Base-by-base conservation (phyloP, 2,113 vertebrate species). In the Corythornis cristatus region DNA sequence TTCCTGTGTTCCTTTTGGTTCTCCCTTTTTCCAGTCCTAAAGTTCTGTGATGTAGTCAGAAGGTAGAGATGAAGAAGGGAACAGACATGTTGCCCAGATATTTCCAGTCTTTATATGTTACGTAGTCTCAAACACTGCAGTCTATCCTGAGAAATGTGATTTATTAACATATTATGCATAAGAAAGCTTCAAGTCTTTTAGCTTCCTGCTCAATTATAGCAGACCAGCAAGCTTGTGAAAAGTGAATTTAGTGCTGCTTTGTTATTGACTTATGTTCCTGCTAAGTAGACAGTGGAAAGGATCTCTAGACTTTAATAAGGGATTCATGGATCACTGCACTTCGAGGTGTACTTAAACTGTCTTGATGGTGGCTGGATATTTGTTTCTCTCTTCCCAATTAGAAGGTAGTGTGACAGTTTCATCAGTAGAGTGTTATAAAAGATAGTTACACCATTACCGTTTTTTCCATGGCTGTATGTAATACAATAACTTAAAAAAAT, bases 271-370 rank as follows among this genome's bases (percentile, higher is more conserved):
- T 91, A 75, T 4, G 20, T 70, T 83, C 7, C 70, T 78, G 76
- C 43, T 81, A 86, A 93, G 85, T 4, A 77, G 86, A 76, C 0
- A 0, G 76, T 66, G 46, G 91, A 73, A 93, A 12, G 66, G 45
- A 62, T 95, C 86, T 83, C 67, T 29, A 2, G 46, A 81, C 73
- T 74, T 93, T 93, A 93, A 74, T 88, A 88, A 88, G 57, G 68
- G 46, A 90, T 94, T 96, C 76, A 83, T 25, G 60, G 84, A 95
- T 95, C 85, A 56, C 78, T 80, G 75, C 89, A 66, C 85, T 37
- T 29, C 43, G 75, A 96, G 82, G 86, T 83, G 73, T 89, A 80
- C 70, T 76, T 91, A 89, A 89, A 65, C 75, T 77, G 64, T 80
- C 91, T 80, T 91, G 74, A 73, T 80, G 79, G 50, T 65, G 48